These are phyloP conservation scores for Cosmia trapezina DNA, from an alignment of 2,888 invertebrate species.

Conservation along the genomic window DNA sequence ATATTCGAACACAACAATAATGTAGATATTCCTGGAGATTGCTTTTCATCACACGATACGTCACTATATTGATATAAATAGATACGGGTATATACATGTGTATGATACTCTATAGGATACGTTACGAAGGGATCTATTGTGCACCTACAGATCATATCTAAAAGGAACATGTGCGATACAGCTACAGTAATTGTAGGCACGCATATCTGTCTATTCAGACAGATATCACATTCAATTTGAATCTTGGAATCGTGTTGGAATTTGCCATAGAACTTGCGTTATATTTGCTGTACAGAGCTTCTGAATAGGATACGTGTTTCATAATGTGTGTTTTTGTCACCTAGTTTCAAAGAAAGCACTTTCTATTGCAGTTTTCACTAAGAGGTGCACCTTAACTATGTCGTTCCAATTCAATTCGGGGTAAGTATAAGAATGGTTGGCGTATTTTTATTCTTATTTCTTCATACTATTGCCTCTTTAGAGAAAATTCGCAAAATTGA, in stretches of 20 bases:
- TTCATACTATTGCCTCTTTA: conserved; percentile 13
- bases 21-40: neutral
- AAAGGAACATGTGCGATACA: conserved; percentile 42
- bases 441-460: conserved; percentile 39
- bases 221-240: conserved; percentile 33
- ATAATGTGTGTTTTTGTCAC: neutral
- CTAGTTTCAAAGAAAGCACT: conserved; percentile 9
- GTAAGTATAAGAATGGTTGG: conserved; percentile 34
- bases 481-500: conserved; percentile 49
- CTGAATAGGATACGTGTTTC: neutral
- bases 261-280: conserved; percentile 9
- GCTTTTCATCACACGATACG: conserved; percentile 30
- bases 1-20: neutral
- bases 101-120: conserved; percentile 47
- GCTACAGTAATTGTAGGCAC: conserved; percentile 42
- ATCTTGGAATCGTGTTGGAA: conserved; percentile 11
- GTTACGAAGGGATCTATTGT: conserved; percentile 56
- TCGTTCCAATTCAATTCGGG: conserved; percentile 43
- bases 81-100: conserved; percentile 10
- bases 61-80: conserved; percentile 26
- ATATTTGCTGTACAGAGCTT: neutral
- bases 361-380: conserved; percentile 20
- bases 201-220: neutral
- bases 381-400: conserved; percentile 10
- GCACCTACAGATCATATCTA: conserved; percentile 46